Percentiles rank a stretch among this genome's conserved stretches.
Evolutionary conservation across 53 echinoderm and acorn worm genomes (phyloP).

Genomic region (Paracentrotus lividus): DNA sequence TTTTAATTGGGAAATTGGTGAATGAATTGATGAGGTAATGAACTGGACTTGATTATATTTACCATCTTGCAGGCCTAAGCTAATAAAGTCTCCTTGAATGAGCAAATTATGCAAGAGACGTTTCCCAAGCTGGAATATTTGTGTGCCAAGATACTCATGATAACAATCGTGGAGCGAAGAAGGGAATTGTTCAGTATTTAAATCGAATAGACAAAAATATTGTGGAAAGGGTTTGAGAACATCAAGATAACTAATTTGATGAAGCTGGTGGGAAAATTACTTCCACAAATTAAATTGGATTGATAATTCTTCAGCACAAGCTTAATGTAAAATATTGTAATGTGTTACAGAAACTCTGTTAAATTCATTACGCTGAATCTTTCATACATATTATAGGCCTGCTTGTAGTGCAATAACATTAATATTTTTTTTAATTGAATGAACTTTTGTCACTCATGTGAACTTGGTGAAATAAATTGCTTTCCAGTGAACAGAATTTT

Average conservation of each 20-base stretch:
- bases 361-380: neutral
- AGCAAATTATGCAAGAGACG: conserved; percentile 2
- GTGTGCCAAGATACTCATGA: neutral
- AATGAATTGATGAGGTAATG: conserved; percentile 43
- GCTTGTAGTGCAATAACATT: too few species aligned
- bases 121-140: neutral
- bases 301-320: neutral
- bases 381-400: neutral
- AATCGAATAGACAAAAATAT: neutral
- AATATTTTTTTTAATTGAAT: too few species aligned
- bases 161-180: too few species aligned
- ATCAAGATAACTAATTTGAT: neutral
- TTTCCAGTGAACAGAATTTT: too few species aligned
- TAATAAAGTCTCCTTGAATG: conserved; percentile 33
- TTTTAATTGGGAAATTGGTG: neutral
- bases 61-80: conserved; percentile 12
- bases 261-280: neutral
- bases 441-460: too few species aligned
- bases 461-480: too few species aligned
- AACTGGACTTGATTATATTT: conserved; percentile 47
- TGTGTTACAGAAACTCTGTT: neutral
- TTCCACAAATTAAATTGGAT: neutral
- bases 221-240: neutral
- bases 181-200: neutral
- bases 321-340: neutral